A percentile compares a stretch with the other conserved stretches of the same genome.
These are phyloP conservation scores for Cryptocephalus moraei DNA, from an alignment of 2,888 invertebrate genomes.

Conservation along the genomic window DNA sequence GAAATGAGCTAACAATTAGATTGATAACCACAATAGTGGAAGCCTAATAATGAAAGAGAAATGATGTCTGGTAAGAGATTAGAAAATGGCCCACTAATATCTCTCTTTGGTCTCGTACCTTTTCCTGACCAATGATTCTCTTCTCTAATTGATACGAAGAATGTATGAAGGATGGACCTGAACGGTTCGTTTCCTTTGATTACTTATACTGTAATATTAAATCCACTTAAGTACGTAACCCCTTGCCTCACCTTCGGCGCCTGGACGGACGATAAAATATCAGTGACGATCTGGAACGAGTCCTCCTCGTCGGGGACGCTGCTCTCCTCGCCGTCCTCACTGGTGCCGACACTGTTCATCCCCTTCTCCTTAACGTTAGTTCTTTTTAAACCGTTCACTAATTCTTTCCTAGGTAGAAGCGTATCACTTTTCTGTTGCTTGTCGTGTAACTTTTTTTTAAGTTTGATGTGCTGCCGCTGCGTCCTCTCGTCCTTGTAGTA, in stretches of 20 bases:
- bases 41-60: no score
- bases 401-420: constrained; percentile 46
- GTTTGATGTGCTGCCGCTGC: constrained; percentile 65
- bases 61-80: no score
- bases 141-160: no score
- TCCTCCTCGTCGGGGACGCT: constrained; percentile 65
- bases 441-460: constrained; percentile 62
- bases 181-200: no score
- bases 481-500: constrained; percentile 72
- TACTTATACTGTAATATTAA: no score
- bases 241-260: constrained; percentile 63
- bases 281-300: constrained; percentile 57
- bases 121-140: no score
- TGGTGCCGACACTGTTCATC: constrained; percentile 56
- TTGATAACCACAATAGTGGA: no score
- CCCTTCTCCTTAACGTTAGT: constrained; percentile 35
- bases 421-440: constrained; percentile 30
- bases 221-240: no score
- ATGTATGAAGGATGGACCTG: no score
- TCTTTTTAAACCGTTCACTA: constrained; percentile 44
- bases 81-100: no score
- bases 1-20: no score
- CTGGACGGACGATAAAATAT: constrained; percentile 63
- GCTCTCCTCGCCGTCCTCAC: constrained; percentile 69
- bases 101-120: no score